A percentile compares a stretch with the other conserved stretches of the same genome.
Evolutionary conservation across 2,888 invertebrate genomes (phyloP).

Genomic region (Drosophila engyochracea): DNA sequence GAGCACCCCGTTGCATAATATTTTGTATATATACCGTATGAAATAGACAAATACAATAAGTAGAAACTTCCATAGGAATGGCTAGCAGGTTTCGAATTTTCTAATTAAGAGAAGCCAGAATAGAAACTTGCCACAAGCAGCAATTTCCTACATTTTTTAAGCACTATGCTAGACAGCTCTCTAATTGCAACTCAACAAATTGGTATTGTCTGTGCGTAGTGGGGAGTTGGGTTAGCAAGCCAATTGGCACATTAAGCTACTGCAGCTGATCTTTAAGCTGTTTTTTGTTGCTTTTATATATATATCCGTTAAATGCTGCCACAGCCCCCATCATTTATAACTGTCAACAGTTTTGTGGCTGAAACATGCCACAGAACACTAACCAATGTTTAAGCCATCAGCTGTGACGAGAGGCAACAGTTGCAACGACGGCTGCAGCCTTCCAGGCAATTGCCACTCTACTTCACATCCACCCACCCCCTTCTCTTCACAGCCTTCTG

Average conservation of each 20-base stretch:
- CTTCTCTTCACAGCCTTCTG: neutral
- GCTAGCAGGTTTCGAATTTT: neutral
- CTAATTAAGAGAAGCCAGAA: neutral
- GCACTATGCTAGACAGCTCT: slow-evolving; percentile 11
- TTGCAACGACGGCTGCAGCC: slow-evolving; percentile 28
- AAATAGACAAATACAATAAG: neutral
- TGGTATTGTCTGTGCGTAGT: slow-evolving; percentile 25
- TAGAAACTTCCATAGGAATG: neutral
- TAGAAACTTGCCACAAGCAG: neutral
- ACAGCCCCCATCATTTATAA: slow-evolving; percentile 75
- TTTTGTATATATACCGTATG: neutral
- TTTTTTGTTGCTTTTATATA: slow-evolving; percentile 19
- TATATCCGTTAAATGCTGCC: slow-evolving; percentile 35
- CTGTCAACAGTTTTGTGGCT: slow-evolving; percentile 79
- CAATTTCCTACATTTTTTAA: neutral
- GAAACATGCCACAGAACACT: slow-evolving; percentile 44
- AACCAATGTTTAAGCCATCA: slow-evolving; percentile 80
- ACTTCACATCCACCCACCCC: neutral
- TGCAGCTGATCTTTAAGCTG: slow-evolving; percentile 34
- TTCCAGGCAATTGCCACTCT: slow-evolving; percentile 53
- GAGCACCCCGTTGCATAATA: neutral
- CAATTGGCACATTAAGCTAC: slow-evolving; percentile 48
- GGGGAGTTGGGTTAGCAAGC: slow-evolving; percentile 15
- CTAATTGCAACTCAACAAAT: slow-evolving; percentile 24
- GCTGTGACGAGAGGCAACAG: slow-evolving; percentile 37